phyloP scores from a whole-genome alignment of 2,888 invertebrate species.

The Drosophila niveifrons region DNA sequence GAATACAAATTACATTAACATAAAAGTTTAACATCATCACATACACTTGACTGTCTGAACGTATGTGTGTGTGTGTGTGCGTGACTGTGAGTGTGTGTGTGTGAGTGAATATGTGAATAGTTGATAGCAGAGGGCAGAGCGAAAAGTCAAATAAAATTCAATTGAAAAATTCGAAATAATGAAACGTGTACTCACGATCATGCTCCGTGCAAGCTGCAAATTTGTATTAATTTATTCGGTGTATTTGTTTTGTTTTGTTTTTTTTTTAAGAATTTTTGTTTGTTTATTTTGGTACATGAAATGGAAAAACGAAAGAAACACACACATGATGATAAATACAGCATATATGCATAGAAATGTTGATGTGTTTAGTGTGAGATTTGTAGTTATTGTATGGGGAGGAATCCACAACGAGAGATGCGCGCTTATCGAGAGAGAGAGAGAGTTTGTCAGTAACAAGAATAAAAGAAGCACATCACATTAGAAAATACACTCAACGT shows the following conservation, averaged over 20 bases:
- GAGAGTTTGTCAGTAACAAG: constrained; percentile 39
- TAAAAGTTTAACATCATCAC: constrained; percentile 70
- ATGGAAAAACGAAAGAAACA: constrained; percentile 73
- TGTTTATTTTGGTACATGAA: constrained; percentile 66
- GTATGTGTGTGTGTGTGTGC: constrained; percentile 17
- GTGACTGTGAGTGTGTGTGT: constrained; percentile 4
- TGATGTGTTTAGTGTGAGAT: constrained; percentile 20
- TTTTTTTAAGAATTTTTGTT: constrained; percentile 43
- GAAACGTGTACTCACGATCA: constrained; percentile 92
- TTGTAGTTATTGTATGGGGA: constrained; percentile 27
- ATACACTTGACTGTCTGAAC: constrained; percentile 38
- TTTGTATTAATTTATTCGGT: constrained; percentile 63
- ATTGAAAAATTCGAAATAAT: constrained; percentile 68
- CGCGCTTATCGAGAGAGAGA: constrained; percentile 32
- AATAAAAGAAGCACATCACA: constrained; percentile 59
- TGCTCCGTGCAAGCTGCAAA: constrained; percentile 94
- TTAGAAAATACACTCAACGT: constrained; percentile 53
- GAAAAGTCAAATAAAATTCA: constrained; percentile 62
- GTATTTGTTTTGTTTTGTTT: constrained; percentile 53
- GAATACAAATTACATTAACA: constrained; percentile 73
- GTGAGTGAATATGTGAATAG: constrained; percentile 42
- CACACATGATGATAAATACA: constrained; percentile 74
- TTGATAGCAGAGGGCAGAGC: constrained; percentile 45
- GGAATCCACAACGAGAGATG: constrained; percentile 36
- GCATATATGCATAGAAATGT: constrained; percentile 55